Evolutionary conservation across 2,113 vertebrate species (phyloP).

Genomic region (Clinocottus analis): DNA sequence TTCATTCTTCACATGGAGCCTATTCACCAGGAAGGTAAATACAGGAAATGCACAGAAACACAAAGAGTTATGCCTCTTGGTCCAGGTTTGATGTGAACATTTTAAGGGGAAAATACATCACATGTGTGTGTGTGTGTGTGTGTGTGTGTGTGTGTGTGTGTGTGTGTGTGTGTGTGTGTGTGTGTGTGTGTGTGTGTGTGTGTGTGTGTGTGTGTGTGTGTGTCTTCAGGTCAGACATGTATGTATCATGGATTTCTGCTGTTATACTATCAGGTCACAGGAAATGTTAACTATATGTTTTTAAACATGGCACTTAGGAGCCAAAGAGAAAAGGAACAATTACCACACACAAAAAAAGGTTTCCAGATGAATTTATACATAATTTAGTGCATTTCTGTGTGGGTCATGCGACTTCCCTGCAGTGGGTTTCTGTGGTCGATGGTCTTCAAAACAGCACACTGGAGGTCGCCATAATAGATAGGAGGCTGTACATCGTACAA

Average conservation of each 20-base stretch:
- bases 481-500: constrained; percentile 1
- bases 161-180: constrained; percentile 1
- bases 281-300: background rate
- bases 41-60: constrained; percentile 30
- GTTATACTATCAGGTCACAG: background rate
- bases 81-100: background rate
- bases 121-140: constrained; percentile 17
- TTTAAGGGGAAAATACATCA: background rate
- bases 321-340: background rate
- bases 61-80: background rate
- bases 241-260: background rate
- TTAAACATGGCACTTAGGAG: background rate
- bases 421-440: constrained; percentile 48
- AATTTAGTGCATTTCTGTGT: constrained; percentile 60
- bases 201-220: constrained; percentile 7
- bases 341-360: background rate
- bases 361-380: constrained; percentile 61
- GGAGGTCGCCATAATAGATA: constrained; percentile 42
- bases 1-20: constrained; percentile 60
- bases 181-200: constrained; percentile 9
- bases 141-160: constrained; percentile 1
- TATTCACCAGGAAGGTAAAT: constrained; percentile 58
- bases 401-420: constrained; percentile 59
- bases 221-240: background rate
- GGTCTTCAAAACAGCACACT: constrained; percentile 53